Conservation (phyloP, 2,888 invertebrate genomes). For the Eudasyphora cyanicolor region DNA sequence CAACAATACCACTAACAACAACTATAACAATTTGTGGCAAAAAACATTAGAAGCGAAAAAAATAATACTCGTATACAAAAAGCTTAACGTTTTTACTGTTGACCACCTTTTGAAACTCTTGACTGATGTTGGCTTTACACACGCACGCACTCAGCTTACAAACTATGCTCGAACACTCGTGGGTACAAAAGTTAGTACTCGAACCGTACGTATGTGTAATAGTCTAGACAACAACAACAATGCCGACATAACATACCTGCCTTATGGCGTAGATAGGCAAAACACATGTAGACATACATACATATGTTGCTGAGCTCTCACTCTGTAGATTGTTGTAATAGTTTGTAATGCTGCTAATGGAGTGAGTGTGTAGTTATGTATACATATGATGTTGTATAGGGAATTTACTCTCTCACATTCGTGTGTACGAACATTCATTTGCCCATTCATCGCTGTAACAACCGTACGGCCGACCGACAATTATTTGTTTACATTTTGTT, state of each 20-base stretch:
- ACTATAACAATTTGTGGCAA: no score
- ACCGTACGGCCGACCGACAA: neutral
- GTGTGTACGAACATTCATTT: neutral
- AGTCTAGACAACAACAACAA: neutral
- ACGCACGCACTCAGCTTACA: neutral
- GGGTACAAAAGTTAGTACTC: no score
- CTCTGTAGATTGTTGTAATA: conserved; percentile 7
- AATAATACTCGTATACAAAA: conserved; percentile 8
- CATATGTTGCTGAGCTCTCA: neutral
- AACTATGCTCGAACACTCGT: neutral
- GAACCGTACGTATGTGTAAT: neutral
- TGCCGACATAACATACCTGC: neutral
- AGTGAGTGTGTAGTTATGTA: neutral
- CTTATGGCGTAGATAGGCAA: neutral
- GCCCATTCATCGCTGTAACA: no score
- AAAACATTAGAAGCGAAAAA: neutral
- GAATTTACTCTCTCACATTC: neutral
- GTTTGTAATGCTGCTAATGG: neutral
- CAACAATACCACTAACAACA: neutral
- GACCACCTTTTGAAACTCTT: conserved; percentile 6
- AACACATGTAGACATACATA: neutral
- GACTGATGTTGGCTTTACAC: neutral
- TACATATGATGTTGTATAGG: neutral
- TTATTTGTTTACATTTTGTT: conserved; percentile 34
- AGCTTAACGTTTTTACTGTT: conserved; percentile 20